Base-by-base conservation (phyloP, 2,113 vertebrate species). In the Tenrec ecaudatus region DNA sequence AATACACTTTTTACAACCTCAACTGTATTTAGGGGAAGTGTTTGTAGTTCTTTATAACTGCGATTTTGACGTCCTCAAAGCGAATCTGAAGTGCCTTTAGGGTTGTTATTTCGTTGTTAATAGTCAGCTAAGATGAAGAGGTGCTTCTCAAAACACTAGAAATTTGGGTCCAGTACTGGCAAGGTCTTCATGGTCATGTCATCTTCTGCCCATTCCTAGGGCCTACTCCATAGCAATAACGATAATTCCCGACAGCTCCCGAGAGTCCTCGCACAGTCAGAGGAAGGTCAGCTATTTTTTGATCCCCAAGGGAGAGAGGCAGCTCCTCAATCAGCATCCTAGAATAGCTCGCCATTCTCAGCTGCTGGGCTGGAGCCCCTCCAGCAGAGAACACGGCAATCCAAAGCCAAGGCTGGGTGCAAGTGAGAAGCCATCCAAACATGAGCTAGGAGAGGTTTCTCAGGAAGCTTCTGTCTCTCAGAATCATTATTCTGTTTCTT, bases 321-420 rank as follows among this genome's bases (percentile, higher is more conserved):
- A 98, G 97, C 94, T 98, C 94, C 98, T 98, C 98, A 98, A 97
- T 99, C 98, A 98, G 97, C 97, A 95, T 98, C 98, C 98, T 97
- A 98, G 99, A 99, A 99, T 99, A 99, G 98, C 98, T 96, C 77
- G 91, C 86, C 95, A 97, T 97, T 97, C 98, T 97, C 97, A 97
- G 98, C 98, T 98, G 97, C 97, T 94, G 86, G 91, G 22, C 93
- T 98, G 96, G 94, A 98, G 95, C 90, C 97, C 96, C 98, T 98
- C 98, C 98, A 97, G 97, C 95, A 82, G 89, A 95, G 89, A 96
- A 92, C 95, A 96, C 90, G 97, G 96, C n/a, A 95, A 92, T 47
- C 53, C 71, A 89, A 89, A 82, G 82, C 0, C 2, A 80, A 81
- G 19, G 36, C 53, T 33, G 93, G n/a, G 47, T 84, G 71, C n/a